Base-by-base conservation (phyloP, 2,888 invertebrate genomes). In the Epicampocera succincta region DNA sequence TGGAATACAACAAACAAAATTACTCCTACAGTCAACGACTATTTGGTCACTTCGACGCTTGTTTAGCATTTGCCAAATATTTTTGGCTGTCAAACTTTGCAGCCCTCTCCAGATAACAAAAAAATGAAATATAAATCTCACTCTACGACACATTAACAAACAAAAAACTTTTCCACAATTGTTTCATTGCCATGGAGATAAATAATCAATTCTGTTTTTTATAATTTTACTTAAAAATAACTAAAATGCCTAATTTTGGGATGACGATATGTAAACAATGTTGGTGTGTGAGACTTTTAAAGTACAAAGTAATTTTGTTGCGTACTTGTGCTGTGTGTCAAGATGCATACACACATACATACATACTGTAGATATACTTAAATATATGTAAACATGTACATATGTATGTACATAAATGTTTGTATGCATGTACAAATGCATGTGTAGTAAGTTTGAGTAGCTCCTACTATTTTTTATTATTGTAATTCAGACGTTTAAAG, bases 161-260 rank as follows among this genome's bases (percentile, higher is more conserved):
- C 6, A 48, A 58, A 15, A 19, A 33, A 58, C 50, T 65, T 69
- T 84, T 84, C 80, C 84, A 83, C 80, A 63, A 81, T 78, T 61
- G 69, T 83, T 68, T 61, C 75, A 68, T 84, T 73, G 75, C 68
- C 80, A 80, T 80, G 80, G 76, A 61, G 58, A 76, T 76, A 72
- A 69, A 71, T 38, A 68, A 80, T 75, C 74, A 74, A 76, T 76
- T 80, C 65, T 66, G 54, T 71, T 29, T 52, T 72, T 56, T 58
- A 63, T 52, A 66, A 73, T 44, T 66, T 52, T 68, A 52, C 29
- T 58, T 80, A 52, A 33, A 33, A 33, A 33, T 33, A 33, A 33
- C 1, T 5, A 33, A 33, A 38, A 38, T 46, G 56, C 17, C 56
- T 17, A 74, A 46, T 42, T 42, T 60, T 42, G 54, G 19, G 66